These are phyloP conservation scores for Drosophila suboccidentalis DNA, from an alignment of 2,888 invertebrate species.

Conservation along the genomic window DNA sequence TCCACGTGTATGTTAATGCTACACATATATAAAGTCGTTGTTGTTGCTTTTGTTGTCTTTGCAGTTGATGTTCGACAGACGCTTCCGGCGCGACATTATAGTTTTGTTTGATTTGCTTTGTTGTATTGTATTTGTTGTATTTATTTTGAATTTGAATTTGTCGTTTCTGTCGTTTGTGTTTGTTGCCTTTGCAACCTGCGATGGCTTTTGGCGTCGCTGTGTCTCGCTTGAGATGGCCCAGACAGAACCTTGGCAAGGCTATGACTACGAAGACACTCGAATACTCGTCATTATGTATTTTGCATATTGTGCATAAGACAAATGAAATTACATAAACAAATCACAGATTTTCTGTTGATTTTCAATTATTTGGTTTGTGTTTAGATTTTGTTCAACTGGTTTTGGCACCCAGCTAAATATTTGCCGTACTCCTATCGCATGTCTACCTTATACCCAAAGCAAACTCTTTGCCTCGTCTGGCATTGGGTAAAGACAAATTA, in stretches of 20 bases:
- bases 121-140: slow-evolving; percentile 25
- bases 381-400: slow-evolving; percentile 27
- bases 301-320: slow-evolving; percentile 35
- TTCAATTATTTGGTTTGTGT: slow-evolving; percentile 24
- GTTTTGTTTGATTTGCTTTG: slow-evolving; percentile 38
- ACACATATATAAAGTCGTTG: neutral
- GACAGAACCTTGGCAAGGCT: slow-evolving; percentile 48
- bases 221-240: slow-evolving; percentile 59
- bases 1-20: slow-evolving; percentile 34
- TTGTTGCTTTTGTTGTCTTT: slow-evolving; percentile 20
- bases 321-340: slow-evolving; percentile 42
- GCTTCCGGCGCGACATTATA: slow-evolving; percentile 49
- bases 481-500: slow-evolving; percentile 37
- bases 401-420: slow-evolving; percentile 37
- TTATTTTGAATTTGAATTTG: slow-evolving; percentile 16
- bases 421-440: slow-evolving; percentile 27
- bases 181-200: slow-evolving; percentile 21
- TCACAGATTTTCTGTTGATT: slow-evolving; percentile 20
- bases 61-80: slow-evolving; percentile 4
- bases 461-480: slow-evolving; percentile 17
- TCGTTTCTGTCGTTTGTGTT: slow-evolving; percentile 7
- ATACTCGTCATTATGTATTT: slow-evolving; percentile 12
- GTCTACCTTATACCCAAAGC: slow-evolving; percentile 17
- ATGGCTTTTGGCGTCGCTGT: slow-evolving; percentile 49
- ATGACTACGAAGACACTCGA: slow-evolving; percentile 5